These are phyloP conservation scores for Aphidius colemani DNA, from an alignment of 2,888 invertebrate species.

Conservation along the genomic window DNA sequence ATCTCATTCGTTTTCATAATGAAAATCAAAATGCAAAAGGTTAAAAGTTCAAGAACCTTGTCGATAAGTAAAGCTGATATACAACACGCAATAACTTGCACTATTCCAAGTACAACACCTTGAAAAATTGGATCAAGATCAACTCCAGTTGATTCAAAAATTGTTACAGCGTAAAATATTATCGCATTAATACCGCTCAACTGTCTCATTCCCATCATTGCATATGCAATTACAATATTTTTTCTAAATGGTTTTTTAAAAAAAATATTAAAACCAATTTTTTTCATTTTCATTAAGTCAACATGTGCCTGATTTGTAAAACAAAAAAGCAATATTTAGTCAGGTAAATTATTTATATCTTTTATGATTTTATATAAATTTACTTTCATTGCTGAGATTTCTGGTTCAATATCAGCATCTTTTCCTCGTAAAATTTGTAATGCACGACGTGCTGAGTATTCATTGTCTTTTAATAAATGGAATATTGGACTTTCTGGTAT, in stretches of 20 bases:
- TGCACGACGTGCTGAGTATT: conserved; percentile 70
- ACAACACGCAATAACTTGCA: conserved; percentile 78
- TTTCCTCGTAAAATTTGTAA: conserved; percentile 74
- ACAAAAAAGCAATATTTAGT: background rate
- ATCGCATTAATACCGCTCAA: conserved; percentile 81
- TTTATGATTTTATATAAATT: conserved; percentile 47
- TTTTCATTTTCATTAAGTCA: conserved; percentile 28
- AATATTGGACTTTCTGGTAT: conserved; percentile 86
- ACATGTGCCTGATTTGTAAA: conserved; percentile 8
- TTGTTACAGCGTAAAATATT: conserved; percentile 76
- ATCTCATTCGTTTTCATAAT: background rate
- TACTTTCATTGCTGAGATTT: conserved; percentile 68
- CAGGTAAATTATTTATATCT: conserved; percentile 52
- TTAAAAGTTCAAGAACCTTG: conserved; percentile 51
- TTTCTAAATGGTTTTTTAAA: conserved; percentile 67
- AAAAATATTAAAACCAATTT: conserved; percentile 58
- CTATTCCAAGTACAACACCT: conserved; percentile 70
- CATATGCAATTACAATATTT: conserved; percentile 72
- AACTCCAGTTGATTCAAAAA: conserved; percentile 72
- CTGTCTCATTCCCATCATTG: conserved; percentile 87
- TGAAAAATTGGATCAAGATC: conserved; percentile 62
- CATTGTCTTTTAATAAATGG: conserved; percentile 66
- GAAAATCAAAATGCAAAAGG: conserved; percentile 2
- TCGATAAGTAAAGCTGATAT: conserved; percentile 79
- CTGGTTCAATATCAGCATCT: conserved; percentile 68